A percentile compares a stretch with the other conserved stretches of the same genome.
phyloP scores from a whole-genome alignment of 2,113 vertebrate species.

The Xiphophorus maculatus region DNA sequence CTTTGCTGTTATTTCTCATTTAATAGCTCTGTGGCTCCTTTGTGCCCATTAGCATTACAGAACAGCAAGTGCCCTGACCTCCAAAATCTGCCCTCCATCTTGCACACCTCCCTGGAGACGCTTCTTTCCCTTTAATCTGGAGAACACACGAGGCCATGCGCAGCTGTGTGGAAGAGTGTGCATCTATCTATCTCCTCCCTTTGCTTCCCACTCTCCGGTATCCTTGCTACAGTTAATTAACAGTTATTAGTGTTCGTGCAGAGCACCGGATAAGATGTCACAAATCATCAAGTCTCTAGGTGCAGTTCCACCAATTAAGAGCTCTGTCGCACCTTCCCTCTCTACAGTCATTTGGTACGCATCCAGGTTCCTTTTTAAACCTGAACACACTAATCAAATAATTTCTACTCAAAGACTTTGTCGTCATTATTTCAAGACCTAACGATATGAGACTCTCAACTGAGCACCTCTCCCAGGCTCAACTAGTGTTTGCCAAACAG shows the following conservation, averaged over 20 bases:
- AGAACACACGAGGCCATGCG: constrained; percentile 87
- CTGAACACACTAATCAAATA: constrained; percentile 98
- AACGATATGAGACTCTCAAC: constrained; percentile 84
- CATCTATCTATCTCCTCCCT: constrained; percentile 24
- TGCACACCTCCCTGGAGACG: constrained; percentile 59
- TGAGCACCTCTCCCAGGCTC: constrained; percentile 34
- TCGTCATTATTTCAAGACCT: constrained; percentile 92
- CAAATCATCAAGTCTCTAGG: constrained; percentile 98
- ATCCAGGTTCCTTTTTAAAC: constrained; percentile 94
- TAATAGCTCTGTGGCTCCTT: constrained; percentile 50
- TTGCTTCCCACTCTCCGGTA: constrained; percentile 79
- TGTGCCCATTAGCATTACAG: constrained; percentile 64
- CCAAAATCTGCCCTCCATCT: constrained; percentile 64
- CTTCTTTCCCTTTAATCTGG: constrained; percentile 87
- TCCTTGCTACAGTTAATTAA: constrained; percentile 98
- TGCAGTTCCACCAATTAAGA: constrained; percentile 97
- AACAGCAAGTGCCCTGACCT: constrained; percentile 65
- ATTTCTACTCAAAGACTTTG: constrained; percentile 90
- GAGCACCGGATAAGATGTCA: constrained; percentile 93
- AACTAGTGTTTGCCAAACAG: constrained; percentile 51
- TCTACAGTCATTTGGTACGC: constrained; percentile 91
- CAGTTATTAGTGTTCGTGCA: constrained; percentile 96
- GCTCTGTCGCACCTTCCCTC: constrained; percentile 90
- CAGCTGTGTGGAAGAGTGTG: constrained; percentile 52
- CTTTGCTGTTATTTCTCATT: constrained; percentile 44